These are phyloP conservation scores for Actinopyga echinites DNA, from an alignment of 53 echinoderm and acorn worm species.

Conservation along the genomic window DNA sequence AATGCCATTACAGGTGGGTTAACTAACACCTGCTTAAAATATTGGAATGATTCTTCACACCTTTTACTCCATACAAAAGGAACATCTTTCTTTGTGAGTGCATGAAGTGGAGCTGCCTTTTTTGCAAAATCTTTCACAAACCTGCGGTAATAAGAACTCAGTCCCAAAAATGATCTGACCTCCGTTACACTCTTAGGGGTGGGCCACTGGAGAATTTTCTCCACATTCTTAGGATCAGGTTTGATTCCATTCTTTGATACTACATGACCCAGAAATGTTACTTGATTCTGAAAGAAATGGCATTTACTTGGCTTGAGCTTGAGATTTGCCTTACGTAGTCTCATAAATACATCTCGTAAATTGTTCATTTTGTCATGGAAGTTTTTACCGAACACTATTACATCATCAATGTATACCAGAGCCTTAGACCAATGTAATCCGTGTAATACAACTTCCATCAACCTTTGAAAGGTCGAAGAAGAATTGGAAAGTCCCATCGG, in stretches of 20 bases:
- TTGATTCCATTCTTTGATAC: slow-evolving; percentile 6
- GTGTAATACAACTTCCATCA: slow-evolving; percentile 63
- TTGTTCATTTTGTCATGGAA: slow-evolving; percentile 66
- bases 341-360: slow-evolving; percentile 49
- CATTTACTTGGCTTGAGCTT: slow-evolving; percentile 11
- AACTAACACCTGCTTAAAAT: neutral
- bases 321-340: slow-evolving; percentile 18
- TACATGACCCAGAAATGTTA: slow-evolving; percentile 1
- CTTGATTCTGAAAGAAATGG: slow-evolving; percentile 8
- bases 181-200: neutral
- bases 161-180: slow-evolving; percentile 10
- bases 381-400: slow-evolving; percentile 58
- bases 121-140: slow-evolving; percentile 19
- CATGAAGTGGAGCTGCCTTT: neutral
- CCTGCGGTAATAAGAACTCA: slow-evolving; percentile 2
- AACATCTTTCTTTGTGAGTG: slow-evolving; percentile 19
- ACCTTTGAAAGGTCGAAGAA: slow-evolving; percentile 57
- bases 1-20: slow-evolving; percentile 66
- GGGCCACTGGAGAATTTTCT: neutral
- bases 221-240: neutral
- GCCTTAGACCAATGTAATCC: slow-evolving; percentile 63
- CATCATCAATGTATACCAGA: slow-evolving; percentile 63
- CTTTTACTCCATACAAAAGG: slow-evolving; percentile 34
- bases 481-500: slow-evolving; percentile 69
- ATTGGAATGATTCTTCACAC: slow-evolving; percentile 45